phyloP scores from a whole-genome alignment of 2,797 vertebrate species.

The Lates japonicus region DNA sequence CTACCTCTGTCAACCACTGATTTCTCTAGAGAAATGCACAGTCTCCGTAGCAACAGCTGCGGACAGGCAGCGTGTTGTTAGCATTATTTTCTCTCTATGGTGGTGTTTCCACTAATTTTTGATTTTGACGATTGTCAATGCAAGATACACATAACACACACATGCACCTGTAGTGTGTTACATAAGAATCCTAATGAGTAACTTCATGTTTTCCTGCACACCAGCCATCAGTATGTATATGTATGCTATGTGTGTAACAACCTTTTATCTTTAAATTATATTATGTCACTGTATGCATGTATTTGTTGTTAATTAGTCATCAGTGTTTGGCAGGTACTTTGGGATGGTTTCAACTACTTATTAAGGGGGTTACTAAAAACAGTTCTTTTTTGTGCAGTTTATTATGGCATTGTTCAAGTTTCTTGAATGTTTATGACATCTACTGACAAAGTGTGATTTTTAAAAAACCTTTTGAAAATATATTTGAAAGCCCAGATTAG shows the following conservation, averaged over 20 bases:
- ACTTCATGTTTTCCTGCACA: constrained; percentile 6
- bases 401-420: too few relatives aligned
- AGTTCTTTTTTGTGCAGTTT: too few relatives aligned
- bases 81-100: constrained; percentile 12
- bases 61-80: neutral
- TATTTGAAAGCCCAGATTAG: too few relatives aligned
- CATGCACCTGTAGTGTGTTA: constrained; percentile 18
- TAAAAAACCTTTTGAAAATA: too few relatives aligned
- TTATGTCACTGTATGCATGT: neutral
- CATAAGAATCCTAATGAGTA: neutral
- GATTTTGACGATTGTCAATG: constrained; percentile 4
- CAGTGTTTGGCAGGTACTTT: neutral
- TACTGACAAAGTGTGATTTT: too few relatives aligned
- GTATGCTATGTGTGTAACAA: neutral
- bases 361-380: too few relatives aligned
- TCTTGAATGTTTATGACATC: too few relatives aligned
- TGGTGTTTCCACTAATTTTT: constrained; percentile 17
- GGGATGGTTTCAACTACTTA: neutral
- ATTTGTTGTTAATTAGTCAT: neutral
- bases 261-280: neutral
- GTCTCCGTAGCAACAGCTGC: constrained; percentile 21
- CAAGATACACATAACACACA: constrained; percentile 13
- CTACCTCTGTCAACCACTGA: neutral
- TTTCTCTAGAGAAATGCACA: neutral
- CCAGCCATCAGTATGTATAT: neutral